Evolutionary conservation across 2,888 invertebrate species (phyloP).

Genomic region (Ceratothoa steindachneri): DNA sequence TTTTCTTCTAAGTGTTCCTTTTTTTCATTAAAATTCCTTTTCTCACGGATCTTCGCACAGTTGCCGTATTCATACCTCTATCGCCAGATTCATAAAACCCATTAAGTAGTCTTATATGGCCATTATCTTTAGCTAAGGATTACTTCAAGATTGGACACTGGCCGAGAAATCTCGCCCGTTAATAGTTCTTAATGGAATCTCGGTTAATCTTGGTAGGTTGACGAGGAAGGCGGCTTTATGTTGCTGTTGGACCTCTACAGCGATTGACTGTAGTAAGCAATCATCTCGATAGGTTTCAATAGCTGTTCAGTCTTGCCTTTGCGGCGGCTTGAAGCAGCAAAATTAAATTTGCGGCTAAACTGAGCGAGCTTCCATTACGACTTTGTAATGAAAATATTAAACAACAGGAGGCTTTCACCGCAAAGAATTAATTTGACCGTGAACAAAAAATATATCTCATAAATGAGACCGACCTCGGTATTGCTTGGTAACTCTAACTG

Average conservation of each 20-base stretch:
- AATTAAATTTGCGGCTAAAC: neutral
- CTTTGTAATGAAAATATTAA: neutral
- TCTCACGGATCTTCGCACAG: no score
- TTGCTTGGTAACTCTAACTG: no score
- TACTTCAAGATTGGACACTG: neutral
- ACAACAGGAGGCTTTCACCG: neutral
- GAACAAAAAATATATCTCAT: neutral
- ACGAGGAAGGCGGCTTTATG: neutral
- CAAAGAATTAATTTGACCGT: neutral
- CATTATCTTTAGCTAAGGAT: constrained; percentile 7
- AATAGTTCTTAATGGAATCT: constrained; percentile 8
- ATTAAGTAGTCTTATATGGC: neutral
- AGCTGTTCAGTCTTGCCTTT: no score
- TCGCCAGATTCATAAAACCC: constrained; percentile 1
- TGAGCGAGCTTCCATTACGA: neutral
- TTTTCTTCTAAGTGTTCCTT: neutral
- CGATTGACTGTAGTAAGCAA: no score
- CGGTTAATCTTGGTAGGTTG: neutral
- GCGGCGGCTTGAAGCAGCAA: neutral
- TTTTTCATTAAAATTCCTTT: no score
- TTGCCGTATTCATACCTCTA: neutral
- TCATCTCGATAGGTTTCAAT: no score
- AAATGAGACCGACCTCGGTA: neutral
- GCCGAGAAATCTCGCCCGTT: neutral
- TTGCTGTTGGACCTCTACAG: no score